Conservation (phyloP, 2,888 invertebrate species). For the Apodemia mormo region DNA sequence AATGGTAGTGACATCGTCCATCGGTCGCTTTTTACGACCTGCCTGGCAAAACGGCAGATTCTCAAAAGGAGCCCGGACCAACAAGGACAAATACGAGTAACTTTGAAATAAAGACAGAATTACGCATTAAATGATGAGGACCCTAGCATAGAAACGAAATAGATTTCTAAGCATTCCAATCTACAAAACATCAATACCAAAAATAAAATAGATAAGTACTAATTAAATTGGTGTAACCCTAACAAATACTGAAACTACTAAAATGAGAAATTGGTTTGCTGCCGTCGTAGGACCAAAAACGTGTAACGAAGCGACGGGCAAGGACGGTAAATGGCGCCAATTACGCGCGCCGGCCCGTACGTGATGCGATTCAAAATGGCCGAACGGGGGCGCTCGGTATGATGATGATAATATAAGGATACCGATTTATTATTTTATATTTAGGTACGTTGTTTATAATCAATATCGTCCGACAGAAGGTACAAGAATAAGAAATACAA, state of each 20-base stretch:
- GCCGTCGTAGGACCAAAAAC: constrained; percentile 44
- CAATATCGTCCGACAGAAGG: not conserved
- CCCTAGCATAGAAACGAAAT: not conserved
- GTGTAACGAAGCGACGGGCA: constrained; percentile 54
- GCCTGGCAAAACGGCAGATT: too few relatives aligned
- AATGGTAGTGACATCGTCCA: too few relatives aligned
- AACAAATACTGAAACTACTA: constrained; percentile 28
- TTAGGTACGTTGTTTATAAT: not conserved
- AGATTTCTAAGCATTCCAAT: not conserved
- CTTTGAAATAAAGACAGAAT: too few relatives aligned
- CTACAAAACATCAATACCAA: not conserved
- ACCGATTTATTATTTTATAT: constrained; percentile 21
- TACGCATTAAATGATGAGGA: too few relatives aligned
- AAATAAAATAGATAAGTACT: not conserved
- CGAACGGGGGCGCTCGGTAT: constrained; percentile 36
- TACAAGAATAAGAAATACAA: not conserved
- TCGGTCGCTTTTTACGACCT: too few relatives aligned
- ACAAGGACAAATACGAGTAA: too few relatives aligned
- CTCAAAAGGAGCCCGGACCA: too few relatives aligned
- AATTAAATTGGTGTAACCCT: constrained; percentile 27
- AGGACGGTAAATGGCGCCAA: constrained; percentile 75
- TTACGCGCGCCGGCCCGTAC: constrained; percentile 73
- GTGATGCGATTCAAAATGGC: constrained; percentile 70
- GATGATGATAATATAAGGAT: constrained; percentile 50
- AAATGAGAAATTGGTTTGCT: constrained; percentile 44